Conservation (phyloP, 2,888 invertebrate genomes). For the Netelia melanura region DNA sequence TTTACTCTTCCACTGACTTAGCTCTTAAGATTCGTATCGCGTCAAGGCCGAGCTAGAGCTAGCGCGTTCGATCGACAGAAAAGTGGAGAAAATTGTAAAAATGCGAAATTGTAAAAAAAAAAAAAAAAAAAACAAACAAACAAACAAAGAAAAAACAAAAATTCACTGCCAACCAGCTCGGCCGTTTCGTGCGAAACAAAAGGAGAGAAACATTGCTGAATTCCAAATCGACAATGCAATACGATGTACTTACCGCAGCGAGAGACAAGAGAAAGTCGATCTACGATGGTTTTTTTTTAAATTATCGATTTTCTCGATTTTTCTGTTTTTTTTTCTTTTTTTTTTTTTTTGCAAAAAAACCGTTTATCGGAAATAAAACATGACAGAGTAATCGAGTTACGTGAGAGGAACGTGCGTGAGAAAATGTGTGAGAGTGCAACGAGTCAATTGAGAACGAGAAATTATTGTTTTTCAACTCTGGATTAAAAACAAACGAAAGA, state of each 20-base stretch:
- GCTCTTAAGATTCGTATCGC: slow-evolving; percentile 63
- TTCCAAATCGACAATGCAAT: slow-evolving; percentile 84
- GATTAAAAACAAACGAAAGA: slow-evolving; percentile 61
- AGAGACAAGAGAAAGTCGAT: slow-evolving; percentile 36
- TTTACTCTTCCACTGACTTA: slow-evolving; percentile 68
- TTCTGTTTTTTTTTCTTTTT: slow-evolving; percentile 15
- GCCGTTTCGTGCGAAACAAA: slow-evolving; percentile 71
- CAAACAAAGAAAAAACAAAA: slow-evolving; percentile 35
- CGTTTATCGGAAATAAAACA: slow-evolving; percentile 56
- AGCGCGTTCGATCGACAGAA: slow-evolving; percentile 40
- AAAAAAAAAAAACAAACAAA: slow-evolving; percentile 33
- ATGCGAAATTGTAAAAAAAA: slow-evolving; percentile 25
- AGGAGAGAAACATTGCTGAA: slow-evolving; percentile 76
- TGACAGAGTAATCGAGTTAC: slow-evolving; percentile 56
- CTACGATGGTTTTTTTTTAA: slow-evolving; percentile 30
- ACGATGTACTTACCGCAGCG: slow-evolving; percentile 83
- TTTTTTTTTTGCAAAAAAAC: slow-evolving; percentile 3
- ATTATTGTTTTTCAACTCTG: slow-evolving; percentile 65
- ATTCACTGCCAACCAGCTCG: slow-evolving; percentile 78
- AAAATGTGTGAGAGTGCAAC: slow-evolving; percentile 13
- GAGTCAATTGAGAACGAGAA: slow-evolving; percentile 43
- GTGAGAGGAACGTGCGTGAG: slow-evolving; percentile 50
- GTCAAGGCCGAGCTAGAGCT: slow-evolving; percentile 52
- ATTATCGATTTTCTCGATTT: slow-evolving; percentile 34
- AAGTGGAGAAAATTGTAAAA: slow-evolving; percentile 1